Conservation (phyloP, 2,797 vertebrate species). For the Pogonophryne albipinna region DNA sequence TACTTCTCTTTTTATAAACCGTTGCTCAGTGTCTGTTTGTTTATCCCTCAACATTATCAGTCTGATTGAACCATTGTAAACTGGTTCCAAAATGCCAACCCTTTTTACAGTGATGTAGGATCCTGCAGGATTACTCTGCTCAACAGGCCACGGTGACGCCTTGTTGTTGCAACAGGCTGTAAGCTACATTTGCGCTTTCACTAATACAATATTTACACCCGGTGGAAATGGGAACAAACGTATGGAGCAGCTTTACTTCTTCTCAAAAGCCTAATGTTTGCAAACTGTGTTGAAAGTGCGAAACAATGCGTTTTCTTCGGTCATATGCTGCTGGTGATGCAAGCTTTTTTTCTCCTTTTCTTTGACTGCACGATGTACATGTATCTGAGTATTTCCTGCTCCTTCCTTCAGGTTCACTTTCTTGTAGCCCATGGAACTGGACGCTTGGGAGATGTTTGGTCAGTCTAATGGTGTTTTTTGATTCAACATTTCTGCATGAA, state of each 20-base stretch:
- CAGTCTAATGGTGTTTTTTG: constrained; percentile 39
- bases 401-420: constrained; percentile 60
- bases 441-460: constrained; percentile 73
- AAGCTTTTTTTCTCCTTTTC: not conserved
- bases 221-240: too few relatives aligned
- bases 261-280: not conserved
- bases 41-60: too few relatives aligned
- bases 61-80: too few relatives aligned
- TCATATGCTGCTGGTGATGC: not conserved
- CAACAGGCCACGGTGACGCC: too few relatives aligned
- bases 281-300: not conserved
- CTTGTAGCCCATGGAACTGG: constrained; percentile 70
- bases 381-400: constrained; percentile 43
- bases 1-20: too few relatives aligned
- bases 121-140: too few relatives aligned
- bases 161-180: not conserved
- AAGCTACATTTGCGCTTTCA: not conserved
- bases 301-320: not conserved
- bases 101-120: too few relatives aligned
- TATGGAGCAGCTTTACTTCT: not conserved
- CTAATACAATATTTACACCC: too few relatives aligned
- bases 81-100: too few relatives aligned
- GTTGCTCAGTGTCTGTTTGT: too few relatives aligned
- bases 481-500: constrained; percentile 35
- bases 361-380: not conserved